A percentile compares a stretch with the other conserved stretches of the same genome.
Evolutionary conservation across 1,140 invertebrate species (phyloP).

Genomic region (Eciton burchellii): DNA sequence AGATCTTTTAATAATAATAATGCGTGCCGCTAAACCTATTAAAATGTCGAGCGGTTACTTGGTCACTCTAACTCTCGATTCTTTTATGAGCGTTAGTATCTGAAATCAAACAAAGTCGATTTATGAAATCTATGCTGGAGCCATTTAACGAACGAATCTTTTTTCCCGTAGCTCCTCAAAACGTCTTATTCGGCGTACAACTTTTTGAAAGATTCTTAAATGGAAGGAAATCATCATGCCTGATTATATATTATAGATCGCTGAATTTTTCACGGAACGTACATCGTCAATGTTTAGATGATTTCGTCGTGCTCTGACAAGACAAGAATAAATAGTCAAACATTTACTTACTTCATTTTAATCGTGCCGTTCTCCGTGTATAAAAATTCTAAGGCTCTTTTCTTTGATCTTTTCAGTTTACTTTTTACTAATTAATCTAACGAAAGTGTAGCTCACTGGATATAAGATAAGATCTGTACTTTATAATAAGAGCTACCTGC

Average conservation of each 20-base stretch:
- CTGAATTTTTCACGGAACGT: neutral
- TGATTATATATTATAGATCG: neutral
- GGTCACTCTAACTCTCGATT: conserved; percentile 60
- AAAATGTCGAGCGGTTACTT: conserved; percentile 67
- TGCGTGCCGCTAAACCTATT: conserved; percentile 50
- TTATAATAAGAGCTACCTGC: neutral
- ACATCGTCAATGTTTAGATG: neutral
- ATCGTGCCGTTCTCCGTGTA: neutral
- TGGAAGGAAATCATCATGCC: neutral
- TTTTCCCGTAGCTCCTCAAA: conserved; percentile 71
- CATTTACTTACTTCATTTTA: neutral
- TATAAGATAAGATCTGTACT: neutral
- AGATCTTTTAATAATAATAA: conserved; percentile 68
- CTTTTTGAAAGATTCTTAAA: conserved; percentile 61
- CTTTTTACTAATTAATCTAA: neutral
- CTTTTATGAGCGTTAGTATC: conserved; percentile 70
- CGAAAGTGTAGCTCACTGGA: neutral
- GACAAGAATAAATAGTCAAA: neutral
- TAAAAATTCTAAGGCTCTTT: neutral
- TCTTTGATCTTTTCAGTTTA: neutral
- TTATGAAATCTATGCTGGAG: neutral
- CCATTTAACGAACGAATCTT: neutral
- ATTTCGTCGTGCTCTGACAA: neutral
- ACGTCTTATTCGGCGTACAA: conserved; percentile 75
- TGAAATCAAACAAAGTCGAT: neutral